Conservation (phyloP, 2,888 invertebrate genomes). For the Athripsodes cinereus region DNA sequence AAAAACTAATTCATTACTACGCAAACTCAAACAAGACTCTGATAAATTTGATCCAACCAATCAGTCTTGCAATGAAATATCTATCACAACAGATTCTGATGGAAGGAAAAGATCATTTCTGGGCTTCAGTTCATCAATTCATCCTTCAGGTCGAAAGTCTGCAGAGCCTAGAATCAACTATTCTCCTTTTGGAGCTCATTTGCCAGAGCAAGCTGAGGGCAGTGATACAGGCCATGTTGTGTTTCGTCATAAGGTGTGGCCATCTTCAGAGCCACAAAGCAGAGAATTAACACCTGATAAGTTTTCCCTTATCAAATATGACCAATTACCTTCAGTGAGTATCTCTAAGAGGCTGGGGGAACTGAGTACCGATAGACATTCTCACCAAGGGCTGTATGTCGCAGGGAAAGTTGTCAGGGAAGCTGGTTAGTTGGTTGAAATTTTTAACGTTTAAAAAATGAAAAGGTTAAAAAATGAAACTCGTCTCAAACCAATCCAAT, state of each 20-base stretch:
- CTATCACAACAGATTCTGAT: slow-evolving; percentile 6
- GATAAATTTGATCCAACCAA: not conserved
- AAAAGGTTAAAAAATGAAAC: no score
- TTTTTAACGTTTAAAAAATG: no score
- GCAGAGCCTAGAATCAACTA: slow-evolving; percentile 23
- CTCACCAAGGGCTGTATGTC: slow-evolving; percentile 38
- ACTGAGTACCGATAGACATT: slow-evolving; percentile 36
- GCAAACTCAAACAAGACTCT: slow-evolving; percentile 5
- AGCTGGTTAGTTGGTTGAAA: slow-evolving; percentile 7
- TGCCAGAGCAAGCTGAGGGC: no score
- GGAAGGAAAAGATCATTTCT: not conserved
- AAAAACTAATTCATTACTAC: slow-evolving; percentile 7
- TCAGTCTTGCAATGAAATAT: slow-evolving; percentile 16
- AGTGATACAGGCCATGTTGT: not conserved
- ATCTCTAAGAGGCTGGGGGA: slow-evolving; percentile 34
- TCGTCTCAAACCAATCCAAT: no score
- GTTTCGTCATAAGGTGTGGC: not conserved
- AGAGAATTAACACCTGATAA: slow-evolving; percentile 32
- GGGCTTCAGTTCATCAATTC: not conserved
- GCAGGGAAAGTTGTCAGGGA: slow-evolving; percentile 37
- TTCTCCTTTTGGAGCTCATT: not conserved
- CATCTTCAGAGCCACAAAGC: not conserved
- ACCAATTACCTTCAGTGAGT: slow-evolving; percentile 38
- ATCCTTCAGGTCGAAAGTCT: slow-evolving; percentile 21
- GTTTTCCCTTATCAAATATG: slow-evolving; percentile 42